These are phyloP conservation scores for Vesta saturnalis DNA, from an alignment of 2,888 invertebrate species.

Conservation along the genomic window DNA sequence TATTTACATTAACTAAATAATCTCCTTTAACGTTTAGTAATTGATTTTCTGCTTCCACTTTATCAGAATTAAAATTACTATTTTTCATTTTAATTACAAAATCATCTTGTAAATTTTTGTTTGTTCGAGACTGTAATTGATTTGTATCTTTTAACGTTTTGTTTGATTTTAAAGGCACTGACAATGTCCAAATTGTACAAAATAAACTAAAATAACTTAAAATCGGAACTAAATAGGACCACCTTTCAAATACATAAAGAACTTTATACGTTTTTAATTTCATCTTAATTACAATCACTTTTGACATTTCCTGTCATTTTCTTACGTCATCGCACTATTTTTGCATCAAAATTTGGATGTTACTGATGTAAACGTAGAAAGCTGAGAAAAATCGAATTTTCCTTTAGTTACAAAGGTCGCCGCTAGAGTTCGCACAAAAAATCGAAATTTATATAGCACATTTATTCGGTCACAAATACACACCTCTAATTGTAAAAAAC, in stretches of 20 bases:
- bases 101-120: conserved; percentile 50
- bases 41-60: conserved; percentile 59
- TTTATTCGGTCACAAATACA: no score
- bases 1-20: conserved; percentile 60
- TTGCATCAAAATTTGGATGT: background rate
- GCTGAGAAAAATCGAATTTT: conserved; percentile 44
- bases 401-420: conserved; percentile 29
- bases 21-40: conserved; percentile 64
- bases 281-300: no score
- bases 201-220: conserved; percentile 67
- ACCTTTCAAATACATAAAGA: conserved; percentile 56
- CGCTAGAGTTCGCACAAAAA: conserved; percentile 6
- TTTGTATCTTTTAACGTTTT: conserved; percentile 12
- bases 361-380: background rate
- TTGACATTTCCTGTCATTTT: background rate
- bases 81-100: conserved; percentile 60
- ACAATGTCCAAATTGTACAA: conserved; percentile 64
- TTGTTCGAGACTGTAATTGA: conserved; percentile 4
- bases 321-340: conserved; percentile 13
- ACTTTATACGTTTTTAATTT: background rate
- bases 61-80: conserved; percentile 66
- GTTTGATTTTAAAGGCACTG: conserved; percentile 60
- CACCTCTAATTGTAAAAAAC: no score
- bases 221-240: conserved; percentile 67
- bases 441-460: background rate